Evolutionary conservation across 2,113 vertebrate genomes (phyloP).

Genomic region (Dendropsophus ebraccatus): DNA sequence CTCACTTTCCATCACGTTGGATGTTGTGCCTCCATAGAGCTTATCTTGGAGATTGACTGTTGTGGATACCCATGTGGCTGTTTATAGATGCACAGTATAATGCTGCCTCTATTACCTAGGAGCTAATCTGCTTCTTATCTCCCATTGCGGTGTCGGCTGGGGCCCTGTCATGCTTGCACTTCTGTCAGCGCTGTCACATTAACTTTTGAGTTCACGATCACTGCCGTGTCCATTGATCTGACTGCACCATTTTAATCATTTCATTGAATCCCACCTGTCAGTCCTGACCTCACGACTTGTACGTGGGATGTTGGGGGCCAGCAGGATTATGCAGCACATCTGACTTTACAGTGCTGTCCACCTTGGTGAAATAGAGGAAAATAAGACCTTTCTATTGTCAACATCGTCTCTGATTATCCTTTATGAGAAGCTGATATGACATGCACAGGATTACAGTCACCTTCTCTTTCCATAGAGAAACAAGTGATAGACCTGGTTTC

Average conservation of each 20-base stretch:
- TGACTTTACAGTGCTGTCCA: not conserved
- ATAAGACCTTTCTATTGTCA: not conserved
- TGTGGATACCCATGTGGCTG: not conserved
- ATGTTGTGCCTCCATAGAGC: not conserved
- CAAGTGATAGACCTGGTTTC: too few species aligned
- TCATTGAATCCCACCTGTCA: slow-evolving; percentile 51
- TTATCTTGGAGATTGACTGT: slow-evolving; percentile 1
- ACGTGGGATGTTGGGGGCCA: slow-evolving; percentile 30
- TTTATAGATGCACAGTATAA: slow-evolving; percentile 25
- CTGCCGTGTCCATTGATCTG: slow-evolving; percentile 43
- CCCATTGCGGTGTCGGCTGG: not conserved
- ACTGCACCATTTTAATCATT: slow-evolving; percentile 40
- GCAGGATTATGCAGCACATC: slow-evolving; percentile 5
- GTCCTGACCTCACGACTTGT: slow-evolving; percentile 3
- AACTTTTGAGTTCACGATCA: slow-evolving; percentile 6
- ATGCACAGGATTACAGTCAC: not conserved
- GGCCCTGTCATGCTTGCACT: not conserved
- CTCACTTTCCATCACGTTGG: not conserved
- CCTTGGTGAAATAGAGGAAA: not conserved
- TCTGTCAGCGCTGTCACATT: slow-evolving; percentile 41
- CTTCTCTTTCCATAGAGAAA: not conserved
- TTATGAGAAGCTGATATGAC: too few species aligned
- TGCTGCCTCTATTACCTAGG: not conserved
- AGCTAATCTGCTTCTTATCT: slow-evolving; percentile 29
- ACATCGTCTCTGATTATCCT: too few species aligned